Evolutionary conservation across 2,113 vertebrate species (phyloP).

Genomic region (Boulengeromyrus knoepffleri): DNA sequence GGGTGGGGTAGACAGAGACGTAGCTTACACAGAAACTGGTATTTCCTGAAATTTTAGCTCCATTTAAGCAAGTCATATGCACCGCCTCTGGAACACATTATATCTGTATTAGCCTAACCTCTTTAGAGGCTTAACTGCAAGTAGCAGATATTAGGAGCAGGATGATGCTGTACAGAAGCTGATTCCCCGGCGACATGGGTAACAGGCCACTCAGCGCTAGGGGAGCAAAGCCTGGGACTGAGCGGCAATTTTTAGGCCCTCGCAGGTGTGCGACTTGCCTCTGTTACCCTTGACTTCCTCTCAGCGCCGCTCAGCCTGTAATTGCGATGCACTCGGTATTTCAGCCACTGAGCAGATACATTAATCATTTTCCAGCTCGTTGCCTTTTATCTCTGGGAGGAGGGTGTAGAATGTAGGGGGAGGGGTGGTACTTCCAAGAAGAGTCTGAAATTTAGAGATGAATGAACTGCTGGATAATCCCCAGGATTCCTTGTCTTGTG

Average conservation of each 20-base stretch:
- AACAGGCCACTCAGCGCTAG: neutral
- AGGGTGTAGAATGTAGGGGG: conserved; percentile 44
- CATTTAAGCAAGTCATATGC: neutral
- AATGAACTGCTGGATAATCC: neutral
- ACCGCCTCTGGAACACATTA: neutral
- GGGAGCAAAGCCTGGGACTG: neutral
- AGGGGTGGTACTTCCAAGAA: neutral
- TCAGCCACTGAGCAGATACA: conserved; percentile 60
- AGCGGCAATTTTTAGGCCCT: neutral
- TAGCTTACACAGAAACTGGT: neutral
- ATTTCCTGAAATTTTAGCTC: neutral
- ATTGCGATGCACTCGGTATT: conserved; percentile 62
- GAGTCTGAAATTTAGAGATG: conserved; percentile 7
- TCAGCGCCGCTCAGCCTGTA: conserved; percentile 40
- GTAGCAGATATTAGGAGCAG: neutral
- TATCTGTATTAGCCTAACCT: neutral
- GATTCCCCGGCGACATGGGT: neutral
- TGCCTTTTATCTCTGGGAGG: conserved; percentile 67
- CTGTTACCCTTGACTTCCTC: conserved; percentile 36
- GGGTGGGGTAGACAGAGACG: neutral
- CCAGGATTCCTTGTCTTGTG: neutral
- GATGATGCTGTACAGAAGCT: neutral
- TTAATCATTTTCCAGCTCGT: conserved; percentile 68
- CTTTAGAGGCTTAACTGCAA: neutral
- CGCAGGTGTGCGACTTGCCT: conserved; percentile 32